These are phyloP conservation scores for Herminia tarsipennalis DNA, from an alignment of 2,888 invertebrate genomes.

Conservation along the genomic window DNA sequence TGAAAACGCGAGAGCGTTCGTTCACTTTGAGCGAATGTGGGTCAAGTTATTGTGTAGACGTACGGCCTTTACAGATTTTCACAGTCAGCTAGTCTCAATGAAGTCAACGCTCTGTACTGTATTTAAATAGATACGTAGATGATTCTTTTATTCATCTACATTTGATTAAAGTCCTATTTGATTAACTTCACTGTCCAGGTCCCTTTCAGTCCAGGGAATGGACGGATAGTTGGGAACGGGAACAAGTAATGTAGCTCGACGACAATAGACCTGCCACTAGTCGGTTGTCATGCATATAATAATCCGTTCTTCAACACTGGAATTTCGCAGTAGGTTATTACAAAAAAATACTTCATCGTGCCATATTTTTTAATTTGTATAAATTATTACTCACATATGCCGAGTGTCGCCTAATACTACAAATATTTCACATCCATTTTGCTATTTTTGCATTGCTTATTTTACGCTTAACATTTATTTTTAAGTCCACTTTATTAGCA, in stretches of 20 bases:
- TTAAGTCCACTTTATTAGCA: constrained; percentile 7
- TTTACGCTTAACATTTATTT: constrained; percentile 7
- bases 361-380: background rate
- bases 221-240: background rate
- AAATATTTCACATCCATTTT: background rate
- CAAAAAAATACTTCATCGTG: no score
- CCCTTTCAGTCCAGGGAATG: background rate
- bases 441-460: constrained; percentile 2
- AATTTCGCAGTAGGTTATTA: no score
- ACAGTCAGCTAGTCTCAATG: constrained; percentile 34
- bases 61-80: constrained; percentile 33
- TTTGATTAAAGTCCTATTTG: no score
- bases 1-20: constrained; percentile 36
- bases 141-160: no score
- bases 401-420: background rate
- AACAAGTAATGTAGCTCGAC: background rate
- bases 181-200: no score
- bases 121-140: background rate
- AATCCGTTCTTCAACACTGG: no score
- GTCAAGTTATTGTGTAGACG: constrained; percentile 39
- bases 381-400: background rate
- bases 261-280: constrained; percentile 4
- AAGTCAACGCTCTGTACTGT: background rate
- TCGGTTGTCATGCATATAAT: no score
- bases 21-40: constrained; percentile 41